Evolutionary conservation across 2,888 invertebrate genomes (phyloP).

Genomic region (Trichopria drosophilae): DNA sequence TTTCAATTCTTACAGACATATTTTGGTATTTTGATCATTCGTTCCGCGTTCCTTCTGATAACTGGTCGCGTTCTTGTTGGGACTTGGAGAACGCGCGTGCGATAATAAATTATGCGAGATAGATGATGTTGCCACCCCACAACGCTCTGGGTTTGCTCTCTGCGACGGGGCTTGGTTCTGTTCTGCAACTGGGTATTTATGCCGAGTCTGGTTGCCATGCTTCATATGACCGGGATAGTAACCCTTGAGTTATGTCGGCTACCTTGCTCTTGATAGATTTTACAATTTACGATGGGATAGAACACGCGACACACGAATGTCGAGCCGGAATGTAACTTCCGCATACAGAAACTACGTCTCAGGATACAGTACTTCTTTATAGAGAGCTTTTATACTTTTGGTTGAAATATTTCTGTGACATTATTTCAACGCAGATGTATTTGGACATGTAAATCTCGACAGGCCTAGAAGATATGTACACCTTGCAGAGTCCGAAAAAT

Average conservation of each 20-base stretch:
- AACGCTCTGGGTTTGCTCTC: conserved; percentile 55
- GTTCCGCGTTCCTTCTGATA: conserved; percentile 48
- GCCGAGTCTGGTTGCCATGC: conserved; percentile 58
- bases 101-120: conserved; percentile 58
- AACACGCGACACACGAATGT: conserved; percentile 44
- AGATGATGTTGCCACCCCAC: conserved; percentile 58
- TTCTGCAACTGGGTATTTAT: conserved; percentile 57
- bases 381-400: no score
- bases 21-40: no score
- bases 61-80: conserved; percentile 54
- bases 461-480: no score
- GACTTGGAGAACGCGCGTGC: conserved; percentile 53
- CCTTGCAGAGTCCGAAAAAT: no score
- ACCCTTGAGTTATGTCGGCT: conserved; percentile 57
- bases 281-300: conserved; percentile 55
- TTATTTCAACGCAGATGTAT: no score
- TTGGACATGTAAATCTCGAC: no score
- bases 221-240: conserved; percentile 55
- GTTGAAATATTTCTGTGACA: no score
- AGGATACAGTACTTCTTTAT: no score
- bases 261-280: conserved; percentile 59
- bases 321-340: conserved; percentile 31
- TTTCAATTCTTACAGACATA: no score
- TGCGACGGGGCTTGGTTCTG: conserved; percentile 49
- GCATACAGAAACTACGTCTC: not conserved